Evolutionary conservation across 2,888 invertebrate genomes (phyloP).

Genomic region (Acronicta psi): DNA sequence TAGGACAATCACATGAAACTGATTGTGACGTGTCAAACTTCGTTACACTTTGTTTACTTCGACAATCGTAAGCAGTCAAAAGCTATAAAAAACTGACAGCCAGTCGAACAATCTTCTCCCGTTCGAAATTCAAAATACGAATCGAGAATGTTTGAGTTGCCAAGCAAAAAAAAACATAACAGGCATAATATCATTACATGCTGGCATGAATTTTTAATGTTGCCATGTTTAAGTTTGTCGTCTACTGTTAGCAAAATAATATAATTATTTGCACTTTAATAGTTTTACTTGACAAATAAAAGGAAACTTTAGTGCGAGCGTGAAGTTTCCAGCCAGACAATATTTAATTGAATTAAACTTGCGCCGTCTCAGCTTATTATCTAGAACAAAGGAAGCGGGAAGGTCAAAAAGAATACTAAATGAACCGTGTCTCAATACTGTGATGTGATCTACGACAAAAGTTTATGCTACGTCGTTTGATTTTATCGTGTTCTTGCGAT

Average conservation of each 20-base stretch:
- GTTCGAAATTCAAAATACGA: too few species aligned
- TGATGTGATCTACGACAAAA: constrained; percentile 28
- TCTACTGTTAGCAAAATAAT: constrained; percentile 30
- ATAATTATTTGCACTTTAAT: constrained; percentile 45
- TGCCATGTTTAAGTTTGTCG: constrained; percentile 26
- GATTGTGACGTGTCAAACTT: too few species aligned
- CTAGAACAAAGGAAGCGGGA: constrained; percentile 43
- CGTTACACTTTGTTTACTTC: too few species aligned
- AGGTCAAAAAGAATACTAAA: constrained; percentile 52
- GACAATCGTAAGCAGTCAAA: too few species aligned
- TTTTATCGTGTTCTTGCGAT: too few species aligned
- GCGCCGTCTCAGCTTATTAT: constrained; percentile 55
- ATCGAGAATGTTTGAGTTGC: too few species aligned
- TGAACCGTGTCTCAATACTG: constrained; percentile 39
- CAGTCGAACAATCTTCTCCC: too few species aligned
- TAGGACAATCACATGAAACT: too few species aligned
- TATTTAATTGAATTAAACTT: constrained; percentile 68
- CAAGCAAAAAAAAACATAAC: background rate
- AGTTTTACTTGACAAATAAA: constrained; percentile 45
- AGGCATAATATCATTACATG: background rate
- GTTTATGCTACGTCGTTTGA: background rate
- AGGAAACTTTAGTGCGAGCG: constrained; percentile 47
- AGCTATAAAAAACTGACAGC: too few species aligned
- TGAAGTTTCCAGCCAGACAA: constrained; percentile 55
- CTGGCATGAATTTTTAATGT: constrained; percentile 13